Conservation (phyloP, 2,113 vertebrate species). For the Cynopterus brachyotis region DNA sequence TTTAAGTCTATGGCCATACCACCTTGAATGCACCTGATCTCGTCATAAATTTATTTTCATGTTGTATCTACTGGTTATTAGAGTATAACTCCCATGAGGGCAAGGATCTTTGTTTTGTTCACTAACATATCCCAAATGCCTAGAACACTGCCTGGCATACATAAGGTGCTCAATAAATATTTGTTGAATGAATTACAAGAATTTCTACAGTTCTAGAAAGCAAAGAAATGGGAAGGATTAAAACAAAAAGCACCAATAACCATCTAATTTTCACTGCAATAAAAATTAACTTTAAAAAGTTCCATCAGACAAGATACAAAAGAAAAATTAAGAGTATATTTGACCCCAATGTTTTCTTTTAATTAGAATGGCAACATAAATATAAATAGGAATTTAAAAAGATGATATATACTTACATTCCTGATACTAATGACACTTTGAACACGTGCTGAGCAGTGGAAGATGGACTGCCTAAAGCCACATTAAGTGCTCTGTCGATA, state of each 20-base stretch:
- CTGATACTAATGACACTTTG: conserved; percentile 96
- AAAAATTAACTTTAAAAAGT: conserved; percentile 46
- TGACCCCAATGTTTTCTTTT: conserved; percentile 9
- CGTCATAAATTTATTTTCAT: neutral
- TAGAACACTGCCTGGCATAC: neutral
- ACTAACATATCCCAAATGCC: neutral
- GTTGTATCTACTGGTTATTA: neutral
- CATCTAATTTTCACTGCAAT: conserved; percentile 12
- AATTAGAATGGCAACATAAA: conserved; percentile 46
- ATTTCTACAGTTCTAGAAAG: neutral
- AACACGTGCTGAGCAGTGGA: conserved; percentile 94
- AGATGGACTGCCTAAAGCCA: conserved; percentile 95
- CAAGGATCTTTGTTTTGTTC: neutral
- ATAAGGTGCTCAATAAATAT: neutral
- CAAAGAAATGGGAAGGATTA: conserved; percentile 8
- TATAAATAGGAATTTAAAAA: conserved; percentile 33
- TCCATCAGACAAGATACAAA: conserved; percentile 7
- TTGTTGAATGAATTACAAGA: neutral
- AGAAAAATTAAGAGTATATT: conserved; percentile 13
- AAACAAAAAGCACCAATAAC: conserved; percentile 28
- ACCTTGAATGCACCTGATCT: too few relatives aligned
- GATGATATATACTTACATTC: conserved; percentile 91
- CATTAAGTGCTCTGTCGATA: conserved; percentile 97
- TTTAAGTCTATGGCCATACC: too few relatives aligned
- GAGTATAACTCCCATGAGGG: neutral